phyloP scores from a whole-genome alignment of 2,113 vertebrate genomes.

The Sterna hirundo region DNA sequence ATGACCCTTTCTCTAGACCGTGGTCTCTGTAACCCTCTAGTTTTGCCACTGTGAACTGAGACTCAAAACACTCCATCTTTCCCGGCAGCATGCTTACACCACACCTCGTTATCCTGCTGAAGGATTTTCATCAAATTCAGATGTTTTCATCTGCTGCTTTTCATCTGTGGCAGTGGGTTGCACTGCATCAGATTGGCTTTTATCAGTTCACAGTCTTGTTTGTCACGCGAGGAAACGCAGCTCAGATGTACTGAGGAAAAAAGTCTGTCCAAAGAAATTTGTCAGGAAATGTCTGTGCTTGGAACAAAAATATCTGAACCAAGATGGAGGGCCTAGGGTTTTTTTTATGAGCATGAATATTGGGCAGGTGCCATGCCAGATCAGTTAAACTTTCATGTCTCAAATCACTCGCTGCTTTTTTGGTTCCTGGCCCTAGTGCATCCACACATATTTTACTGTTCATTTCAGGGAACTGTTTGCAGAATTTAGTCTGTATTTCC shows the following conservation, averaged over 20 bases:
- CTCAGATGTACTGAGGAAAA: background rate
- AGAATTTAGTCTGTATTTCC: background rate
- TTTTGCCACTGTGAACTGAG: background rate
- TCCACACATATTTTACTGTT: background rate
- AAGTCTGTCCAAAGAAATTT: background rate
- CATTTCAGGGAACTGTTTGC: background rate
- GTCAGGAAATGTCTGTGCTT: background rate
- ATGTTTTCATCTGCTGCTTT: conserved; percentile 15
- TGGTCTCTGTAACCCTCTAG: background rate
- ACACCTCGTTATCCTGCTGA: background rate
- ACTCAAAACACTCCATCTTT: background rate
- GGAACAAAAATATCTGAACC: background rate
- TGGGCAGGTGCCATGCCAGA: background rate
- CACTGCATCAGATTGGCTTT: background rate
- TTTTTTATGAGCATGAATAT: background rate
- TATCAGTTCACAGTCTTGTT: background rate
- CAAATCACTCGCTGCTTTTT: background rate
- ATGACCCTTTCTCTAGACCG: background rate
- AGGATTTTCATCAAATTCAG: conserved; percentile 13
- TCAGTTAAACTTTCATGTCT: background rate
- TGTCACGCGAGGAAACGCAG: background rate
- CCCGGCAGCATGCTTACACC: background rate
- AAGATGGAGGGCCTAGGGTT: background rate
- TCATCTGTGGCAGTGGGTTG: background rate
- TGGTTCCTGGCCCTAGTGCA: background rate